These are phyloP conservation scores for Anhinga rufa DNA, from an alignment of 2,113 vertebrate genomes.

Conservation along the genomic window DNA sequence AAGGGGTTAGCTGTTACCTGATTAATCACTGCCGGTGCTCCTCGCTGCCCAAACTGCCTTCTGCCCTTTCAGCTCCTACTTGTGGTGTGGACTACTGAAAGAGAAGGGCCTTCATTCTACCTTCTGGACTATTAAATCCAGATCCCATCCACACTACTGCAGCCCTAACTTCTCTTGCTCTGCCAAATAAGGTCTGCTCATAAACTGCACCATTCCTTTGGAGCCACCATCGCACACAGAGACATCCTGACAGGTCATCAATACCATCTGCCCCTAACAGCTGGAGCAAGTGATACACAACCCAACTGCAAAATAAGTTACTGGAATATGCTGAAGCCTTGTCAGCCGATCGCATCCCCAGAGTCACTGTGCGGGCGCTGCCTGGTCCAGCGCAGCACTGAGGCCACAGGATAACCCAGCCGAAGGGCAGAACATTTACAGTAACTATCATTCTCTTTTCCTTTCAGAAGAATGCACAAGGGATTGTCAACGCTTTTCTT, in stretches of 20 bases:
- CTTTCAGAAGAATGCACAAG: slow-evolving; percentile 24
- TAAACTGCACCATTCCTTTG: background rate
- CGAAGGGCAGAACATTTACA: background rate
- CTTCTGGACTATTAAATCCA: background rate
- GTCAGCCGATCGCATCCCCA: background rate
- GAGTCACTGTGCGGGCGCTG: background rate
- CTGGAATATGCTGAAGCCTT: background rate
- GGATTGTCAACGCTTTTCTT: slow-evolving; percentile 25
- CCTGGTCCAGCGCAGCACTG: background rate
- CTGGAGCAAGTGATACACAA: background rate
- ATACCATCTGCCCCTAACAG: background rate
- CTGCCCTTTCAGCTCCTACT: background rate
- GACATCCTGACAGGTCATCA: background rate
- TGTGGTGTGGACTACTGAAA: background rate
- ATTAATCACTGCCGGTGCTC: background rate
- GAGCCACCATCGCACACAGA: background rate
- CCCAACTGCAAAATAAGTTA: background rate
- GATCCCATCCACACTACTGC: background rate
- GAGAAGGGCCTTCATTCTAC: background rate
- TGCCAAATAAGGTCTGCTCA: background rate
- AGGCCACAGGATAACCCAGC: background rate
- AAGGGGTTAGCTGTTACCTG: background rate
- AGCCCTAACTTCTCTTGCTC: background rate
- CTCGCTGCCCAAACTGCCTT: background rate
- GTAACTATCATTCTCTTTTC: background rate